Evolutionary conservation across 2,888 invertebrate species (phyloP).

Genomic region (Tromatobia lineatoria): DNA sequence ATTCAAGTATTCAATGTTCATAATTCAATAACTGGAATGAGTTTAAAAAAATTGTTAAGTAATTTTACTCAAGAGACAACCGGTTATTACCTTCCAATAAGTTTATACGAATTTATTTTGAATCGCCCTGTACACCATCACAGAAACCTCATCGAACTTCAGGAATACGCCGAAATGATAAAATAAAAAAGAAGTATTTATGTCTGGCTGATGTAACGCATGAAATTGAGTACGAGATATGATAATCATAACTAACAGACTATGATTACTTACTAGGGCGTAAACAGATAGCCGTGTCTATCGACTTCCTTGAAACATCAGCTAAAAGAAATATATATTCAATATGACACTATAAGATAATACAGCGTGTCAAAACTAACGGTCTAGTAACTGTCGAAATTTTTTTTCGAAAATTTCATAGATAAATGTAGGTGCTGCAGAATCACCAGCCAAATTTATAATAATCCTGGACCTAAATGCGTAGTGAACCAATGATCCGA

Average conservation of each 20-base stretch:
- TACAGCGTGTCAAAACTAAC: not conserved
- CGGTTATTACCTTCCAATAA: too few relatives aligned
- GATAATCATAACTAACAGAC: not conserved
- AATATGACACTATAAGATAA: not conserved
- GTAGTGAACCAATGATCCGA: conserved; percentile 79
- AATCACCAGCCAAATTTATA: not conserved
- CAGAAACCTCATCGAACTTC: not conserved
- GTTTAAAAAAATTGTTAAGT: too few relatives aligned
- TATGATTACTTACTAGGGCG: not conserved
- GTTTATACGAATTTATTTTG: too few relatives aligned
- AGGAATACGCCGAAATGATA: not conserved
- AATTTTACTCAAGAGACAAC: too few relatives aligned
- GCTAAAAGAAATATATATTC: not conserved
- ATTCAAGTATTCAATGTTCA: too few relatives aligned
- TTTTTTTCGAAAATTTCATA: not conserved
- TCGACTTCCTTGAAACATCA: not conserved
- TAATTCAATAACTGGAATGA: too few relatives aligned
- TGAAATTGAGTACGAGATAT: too few relatives aligned
- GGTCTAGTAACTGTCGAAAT: not conserved
- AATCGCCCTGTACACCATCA: not conserved
- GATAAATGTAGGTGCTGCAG: not conserved
- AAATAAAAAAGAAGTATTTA: not conserved
- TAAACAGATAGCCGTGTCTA: not conserved
- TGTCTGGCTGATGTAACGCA: not conserved
- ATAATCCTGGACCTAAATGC: conserved; percentile 69